A percentile compares a stretch with the other conserved stretches of the same genome.
phyloP scores from a whole-genome alignment of 2,888 invertebrate species.

The Zygaena filipendulae region DNA sequence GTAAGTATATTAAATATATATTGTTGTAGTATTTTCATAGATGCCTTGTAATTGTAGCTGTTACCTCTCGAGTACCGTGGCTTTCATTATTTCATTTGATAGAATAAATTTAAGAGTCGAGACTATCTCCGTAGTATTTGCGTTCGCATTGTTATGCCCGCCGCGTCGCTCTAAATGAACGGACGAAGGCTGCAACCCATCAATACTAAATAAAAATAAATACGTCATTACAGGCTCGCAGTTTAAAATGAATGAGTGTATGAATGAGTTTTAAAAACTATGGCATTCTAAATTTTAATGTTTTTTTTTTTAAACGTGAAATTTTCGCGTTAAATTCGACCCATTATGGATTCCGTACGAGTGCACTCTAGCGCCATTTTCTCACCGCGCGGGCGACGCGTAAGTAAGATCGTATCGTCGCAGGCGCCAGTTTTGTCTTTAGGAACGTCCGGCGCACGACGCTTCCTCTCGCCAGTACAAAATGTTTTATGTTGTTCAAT shows the following conservation, averaged over 20 bases:
- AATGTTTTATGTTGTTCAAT: no score
- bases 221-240: conserved; percentile 14
- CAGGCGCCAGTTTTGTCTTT: conserved; percentile 44
- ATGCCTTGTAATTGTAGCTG: no score
- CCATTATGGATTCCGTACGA: conserved; percentile 40
- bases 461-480: conserved; percentile 62
- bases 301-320: no score
- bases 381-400: conserved; percentile 35
- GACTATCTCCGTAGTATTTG: conserved; percentile 41
- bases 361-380: conserved; percentile 42
- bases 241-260: no score
- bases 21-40: no score
- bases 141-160: conserved; percentile 54
- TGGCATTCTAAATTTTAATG: no score
- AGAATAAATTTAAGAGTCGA: conserved; percentile 21
- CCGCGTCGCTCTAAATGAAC: conserved; percentile 62
- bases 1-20: no score
- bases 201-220: conserved; percentile 53
- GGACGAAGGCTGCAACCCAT: conserved; percentile 50
- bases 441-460: conserved; percentile 41
- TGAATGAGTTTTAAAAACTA: no score
- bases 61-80: no score
- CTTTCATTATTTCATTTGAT: no score
- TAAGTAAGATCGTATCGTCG: conserved; percentile 46
- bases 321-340: conserved; percentile 33